Conservation (phyloP, 2,797 vertebrate species). For the Arremon brunneinucha region DNA sequence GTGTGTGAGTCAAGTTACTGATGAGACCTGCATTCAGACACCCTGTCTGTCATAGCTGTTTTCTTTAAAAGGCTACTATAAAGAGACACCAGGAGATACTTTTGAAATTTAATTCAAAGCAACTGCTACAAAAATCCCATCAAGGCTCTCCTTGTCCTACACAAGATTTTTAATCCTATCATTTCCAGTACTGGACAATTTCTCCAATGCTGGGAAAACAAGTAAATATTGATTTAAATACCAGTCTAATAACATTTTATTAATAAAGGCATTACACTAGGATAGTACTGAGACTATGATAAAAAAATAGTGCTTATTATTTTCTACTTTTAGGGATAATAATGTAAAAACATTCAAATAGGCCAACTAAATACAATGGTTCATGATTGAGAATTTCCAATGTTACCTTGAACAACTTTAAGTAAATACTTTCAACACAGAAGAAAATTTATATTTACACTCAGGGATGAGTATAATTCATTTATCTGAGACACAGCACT, state of each 20-base stretch:
- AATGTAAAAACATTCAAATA: background rate
- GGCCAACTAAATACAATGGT: background rate
- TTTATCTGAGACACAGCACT: background rate
- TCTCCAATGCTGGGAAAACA: background rate
- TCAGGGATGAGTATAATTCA: background rate
- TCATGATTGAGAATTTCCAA: background rate
- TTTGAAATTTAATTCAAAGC: conserved; percentile 36
- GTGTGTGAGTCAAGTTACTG: conserved; percentile 49
- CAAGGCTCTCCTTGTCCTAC: background rate
- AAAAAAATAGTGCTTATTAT: background rate
- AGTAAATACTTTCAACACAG: background rate
- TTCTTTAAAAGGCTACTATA: background rate
- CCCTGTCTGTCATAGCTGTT: background rate
- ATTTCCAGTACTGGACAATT: background rate
- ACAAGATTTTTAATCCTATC: background rate
- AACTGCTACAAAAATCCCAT: conserved; percentile 8
- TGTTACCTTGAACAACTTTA: background rate
- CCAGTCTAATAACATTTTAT: background rate
- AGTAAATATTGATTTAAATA: conserved; percentile 7
- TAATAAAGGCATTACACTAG: background rate
- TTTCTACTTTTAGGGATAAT: background rate
- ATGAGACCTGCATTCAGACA: background rate
- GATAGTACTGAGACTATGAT: background rate
- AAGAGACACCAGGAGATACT: conserved; percentile 19
- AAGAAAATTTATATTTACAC: conserved; percentile 23